A percentile compares a stretch with the other conserved stretches of the same genome.
Evolutionary conservation across 2,888 invertebrate genomes (phyloP).

Genomic region (Cheilosia scutellata): DNA sequence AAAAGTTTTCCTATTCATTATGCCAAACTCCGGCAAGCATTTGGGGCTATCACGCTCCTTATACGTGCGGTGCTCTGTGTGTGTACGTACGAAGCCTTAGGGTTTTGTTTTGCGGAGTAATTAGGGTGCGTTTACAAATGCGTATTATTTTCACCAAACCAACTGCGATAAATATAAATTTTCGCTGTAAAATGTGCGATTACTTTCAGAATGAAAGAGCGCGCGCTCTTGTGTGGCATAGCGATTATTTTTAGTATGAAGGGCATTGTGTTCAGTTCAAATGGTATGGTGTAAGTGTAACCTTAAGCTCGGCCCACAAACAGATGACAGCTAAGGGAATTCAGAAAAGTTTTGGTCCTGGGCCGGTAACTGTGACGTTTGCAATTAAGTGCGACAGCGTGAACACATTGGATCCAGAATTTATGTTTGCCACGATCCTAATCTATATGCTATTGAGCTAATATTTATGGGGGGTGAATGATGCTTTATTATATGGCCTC

Average conservation of each 20-base stretch:
- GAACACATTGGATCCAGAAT: constrained; percentile 50
- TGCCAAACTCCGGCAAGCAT: constrained; percentile 57
- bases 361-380: constrained; percentile 36
- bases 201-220: constrained; percentile 24
- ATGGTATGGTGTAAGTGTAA: background rate
- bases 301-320: background rate
- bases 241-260: background rate
- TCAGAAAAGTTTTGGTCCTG: constrained; percentile 31
- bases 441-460: constrained; percentile 63
- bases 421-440: constrained; percentile 62
- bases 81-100: constrained; percentile 40
- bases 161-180: constrained; percentile 74
- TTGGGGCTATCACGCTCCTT: constrained; percentile 16
- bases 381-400: constrained; percentile 65
- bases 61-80: background rate
- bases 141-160: constrained; percentile 70
- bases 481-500: constrained; percentile 56
- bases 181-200: constrained; percentile 70
- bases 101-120: constrained; percentile 73
- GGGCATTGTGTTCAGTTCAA: background rate
- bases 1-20: constrained; percentile 74
- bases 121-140: constrained; percentile 76
- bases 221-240: constrained; percentile 12
- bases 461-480: constrained; percentile 58
- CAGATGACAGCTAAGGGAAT: constrained; percentile 33